Conservation (phyloP, 2,888 invertebrate genomes). For the Pyralis farinalis region DNA sequence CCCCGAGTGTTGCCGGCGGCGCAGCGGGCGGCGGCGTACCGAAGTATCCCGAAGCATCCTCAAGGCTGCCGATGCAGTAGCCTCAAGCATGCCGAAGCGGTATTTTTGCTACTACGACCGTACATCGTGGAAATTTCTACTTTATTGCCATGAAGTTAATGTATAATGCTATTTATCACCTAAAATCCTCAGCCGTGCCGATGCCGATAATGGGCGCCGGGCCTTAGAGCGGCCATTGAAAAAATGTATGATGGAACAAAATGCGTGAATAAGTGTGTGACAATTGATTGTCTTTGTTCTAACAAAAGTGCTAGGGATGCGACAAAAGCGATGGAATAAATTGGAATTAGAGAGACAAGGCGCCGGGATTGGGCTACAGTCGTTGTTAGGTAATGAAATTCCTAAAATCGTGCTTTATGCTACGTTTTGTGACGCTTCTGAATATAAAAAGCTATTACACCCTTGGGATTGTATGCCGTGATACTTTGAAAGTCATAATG, state of each 20-base stretch:
- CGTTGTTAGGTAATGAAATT: background rate
- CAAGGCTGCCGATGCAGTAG: too few relatives aligned
- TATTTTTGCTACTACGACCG: too few relatives aligned
- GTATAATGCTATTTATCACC: too few relatives aligned
- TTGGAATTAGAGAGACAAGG: background rate
- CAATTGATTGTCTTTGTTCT: background rate
- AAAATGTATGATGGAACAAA: background rate
- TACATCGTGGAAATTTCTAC: too few relatives aligned
- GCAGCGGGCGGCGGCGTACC: too few relatives aligned
- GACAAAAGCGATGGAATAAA: background rate
- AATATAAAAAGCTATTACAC: background rate
- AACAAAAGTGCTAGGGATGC: background rate
- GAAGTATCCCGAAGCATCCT: too few relatives aligned
- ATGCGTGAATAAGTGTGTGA: background rate
- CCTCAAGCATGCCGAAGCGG: too few relatives aligned
- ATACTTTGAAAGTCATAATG: background rate
- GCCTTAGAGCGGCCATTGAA: constrained; percentile 1
- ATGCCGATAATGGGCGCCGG: too few relatives aligned
- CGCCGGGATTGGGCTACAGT: background rate
- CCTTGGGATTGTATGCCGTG: background rate
- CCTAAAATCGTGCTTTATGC: background rate
- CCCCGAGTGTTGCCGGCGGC: too few relatives aligned
- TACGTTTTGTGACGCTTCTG: background rate
- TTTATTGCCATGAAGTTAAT: too few relatives aligned
- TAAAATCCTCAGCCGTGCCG: too few relatives aligned